Conservation (phyloP, 2,797 vertebrate genomes). For the Mus caroli region DNA sequence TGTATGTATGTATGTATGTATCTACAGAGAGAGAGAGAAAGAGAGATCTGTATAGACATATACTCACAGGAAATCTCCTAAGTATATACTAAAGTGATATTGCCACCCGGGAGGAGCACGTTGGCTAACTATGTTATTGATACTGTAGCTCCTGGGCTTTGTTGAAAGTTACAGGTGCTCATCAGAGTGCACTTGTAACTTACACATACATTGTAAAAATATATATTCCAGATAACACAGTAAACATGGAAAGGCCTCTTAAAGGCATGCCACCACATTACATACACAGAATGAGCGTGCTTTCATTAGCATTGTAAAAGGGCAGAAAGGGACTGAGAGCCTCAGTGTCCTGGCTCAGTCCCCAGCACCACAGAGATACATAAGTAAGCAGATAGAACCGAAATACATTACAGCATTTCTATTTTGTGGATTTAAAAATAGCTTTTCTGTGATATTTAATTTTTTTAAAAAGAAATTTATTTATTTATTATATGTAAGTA, state of each 20-base stretch:
- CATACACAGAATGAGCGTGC: neutral
- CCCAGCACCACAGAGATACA: neutral
- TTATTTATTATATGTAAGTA: no score
- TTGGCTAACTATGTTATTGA: neutral
- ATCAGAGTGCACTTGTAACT: neutral
- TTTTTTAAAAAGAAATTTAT: no score
- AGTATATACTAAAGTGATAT: neutral
- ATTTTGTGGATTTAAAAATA: neutral
- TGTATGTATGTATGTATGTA: no score
- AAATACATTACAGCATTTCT: neutral
- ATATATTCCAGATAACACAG: neutral
- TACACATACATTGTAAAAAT: neutral
- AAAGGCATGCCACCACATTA: neutral
- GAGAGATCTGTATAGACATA: neutral
- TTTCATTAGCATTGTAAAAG: conserved; percentile 1
- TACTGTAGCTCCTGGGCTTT: neutral
- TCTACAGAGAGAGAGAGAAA: neutral
- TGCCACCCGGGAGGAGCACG: neutral
- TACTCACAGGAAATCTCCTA: neutral
- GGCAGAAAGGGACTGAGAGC: neutral
- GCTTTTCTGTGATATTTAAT: neutral
- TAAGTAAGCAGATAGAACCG: neutral
- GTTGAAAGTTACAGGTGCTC: neutral
- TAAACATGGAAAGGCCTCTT: conserved; percentile 4
- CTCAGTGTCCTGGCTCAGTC: neutral